Conservation (phyloP, 2,888 invertebrate species). For the Drosophila tanythrix region DNA sequence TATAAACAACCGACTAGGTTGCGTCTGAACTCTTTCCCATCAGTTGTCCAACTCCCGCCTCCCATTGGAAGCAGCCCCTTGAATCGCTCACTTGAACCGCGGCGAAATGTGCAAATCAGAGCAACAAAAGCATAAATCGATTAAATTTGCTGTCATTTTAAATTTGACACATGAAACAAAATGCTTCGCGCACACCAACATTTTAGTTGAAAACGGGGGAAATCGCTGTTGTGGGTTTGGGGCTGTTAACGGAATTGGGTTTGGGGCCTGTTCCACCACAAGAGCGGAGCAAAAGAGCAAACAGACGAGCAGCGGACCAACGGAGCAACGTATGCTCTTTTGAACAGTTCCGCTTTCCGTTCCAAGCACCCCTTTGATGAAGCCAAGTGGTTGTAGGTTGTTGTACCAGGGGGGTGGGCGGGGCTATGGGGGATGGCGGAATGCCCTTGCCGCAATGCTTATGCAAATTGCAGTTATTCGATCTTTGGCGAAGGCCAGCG, state of each 20-base stretch:
- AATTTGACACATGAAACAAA: slow-evolving; percentile 81
- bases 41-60: neutral
- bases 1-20: slow-evolving; percentile 24
- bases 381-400: slow-evolving; percentile 3
- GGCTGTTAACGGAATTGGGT: slow-evolving; percentile 24
- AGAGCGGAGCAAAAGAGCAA: slow-evolving; percentile 27
- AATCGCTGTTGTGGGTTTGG: neutral
- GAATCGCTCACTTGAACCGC: slow-evolving; percentile 7
- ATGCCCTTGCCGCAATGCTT: slow-evolving; percentile 51
- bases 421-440: neutral
- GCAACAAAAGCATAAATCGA: slow-evolving; percentile 79
- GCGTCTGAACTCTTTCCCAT: slow-evolving; percentile 11
- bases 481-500: slow-evolving; percentile 36
- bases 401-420: neutral
- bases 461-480: slow-evolving; percentile 68
- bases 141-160: slow-evolving; percentile 83
- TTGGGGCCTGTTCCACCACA: slow-evolving; percentile 44
- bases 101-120: slow-evolving; percentile 41
- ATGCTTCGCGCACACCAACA: slow-evolving; percentile 34
- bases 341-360: slow-evolving; percentile 30
- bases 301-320: slow-evolving; percentile 10
- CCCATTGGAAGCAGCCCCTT: neutral
- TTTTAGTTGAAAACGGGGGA: slow-evolving; percentile 5
- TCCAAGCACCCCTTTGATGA: slow-evolving; percentile 34
- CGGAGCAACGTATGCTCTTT: slow-evolving; percentile 40